Conservation (phyloP, 1,140 invertebrate genomes). For the Musca domestica region DNA sequence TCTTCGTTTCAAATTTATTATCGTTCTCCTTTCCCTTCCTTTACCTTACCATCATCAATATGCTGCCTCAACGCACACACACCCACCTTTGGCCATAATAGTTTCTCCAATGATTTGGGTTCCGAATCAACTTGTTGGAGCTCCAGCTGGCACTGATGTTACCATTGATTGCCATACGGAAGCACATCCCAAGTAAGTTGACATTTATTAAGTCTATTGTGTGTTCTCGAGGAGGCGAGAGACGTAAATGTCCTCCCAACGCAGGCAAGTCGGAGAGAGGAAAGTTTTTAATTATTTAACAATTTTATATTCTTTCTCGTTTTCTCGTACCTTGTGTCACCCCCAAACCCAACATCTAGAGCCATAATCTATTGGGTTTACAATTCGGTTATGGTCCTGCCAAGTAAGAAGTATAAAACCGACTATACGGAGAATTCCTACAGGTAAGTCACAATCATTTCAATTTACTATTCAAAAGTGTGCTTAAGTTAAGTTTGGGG, state of each 20-base stretch:
- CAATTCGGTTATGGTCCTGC: conserved; percentile 79
- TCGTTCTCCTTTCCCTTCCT: neutral
- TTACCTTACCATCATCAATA: conserved; percentile 12
- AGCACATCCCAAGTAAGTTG: conserved; percentile 70
- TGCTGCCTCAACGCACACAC: neutral
- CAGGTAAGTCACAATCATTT: conserved; percentile 53
- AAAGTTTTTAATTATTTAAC: neutral
- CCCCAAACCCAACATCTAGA: conserved; percentile 54
- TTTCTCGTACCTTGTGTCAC: conserved; percentile 15
- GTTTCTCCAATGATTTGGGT: conserved; percentile 89
- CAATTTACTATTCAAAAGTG: too few relatives aligned
- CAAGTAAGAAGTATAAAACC: conserved; percentile 78
- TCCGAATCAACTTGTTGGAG: conserved; percentile 87
- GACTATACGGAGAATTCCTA: conserved; percentile 78
- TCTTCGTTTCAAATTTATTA: neutral
- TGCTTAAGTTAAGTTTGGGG: too few relatives aligned
- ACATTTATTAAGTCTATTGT: conserved; percentile 10
- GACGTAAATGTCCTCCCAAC: too few relatives aligned
- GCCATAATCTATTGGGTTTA: conserved; percentile 92
- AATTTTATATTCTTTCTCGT: conserved; percentile 8
- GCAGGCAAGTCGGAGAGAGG: too few relatives aligned
- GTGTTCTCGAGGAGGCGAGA: neutral
- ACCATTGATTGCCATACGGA: conserved; percentile 91
- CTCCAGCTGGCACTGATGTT: conserved; percentile 81
- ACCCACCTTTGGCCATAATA: conserved; percentile 53